phyloP scores from a whole-genome alignment of 2,113 vertebrate species.

The Jaculus jaculus region DNA sequence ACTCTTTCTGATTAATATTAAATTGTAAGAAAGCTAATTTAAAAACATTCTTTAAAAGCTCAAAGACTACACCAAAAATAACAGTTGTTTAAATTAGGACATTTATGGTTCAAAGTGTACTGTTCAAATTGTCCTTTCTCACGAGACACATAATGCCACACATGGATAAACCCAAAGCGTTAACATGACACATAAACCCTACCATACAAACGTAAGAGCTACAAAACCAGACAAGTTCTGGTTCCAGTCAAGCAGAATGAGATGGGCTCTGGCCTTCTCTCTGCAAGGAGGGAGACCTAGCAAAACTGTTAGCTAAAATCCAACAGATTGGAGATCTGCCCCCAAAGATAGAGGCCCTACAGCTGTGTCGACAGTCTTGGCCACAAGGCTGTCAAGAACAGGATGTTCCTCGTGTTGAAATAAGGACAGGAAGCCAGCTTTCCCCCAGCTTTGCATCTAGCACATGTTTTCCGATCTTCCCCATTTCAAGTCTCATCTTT shows the following conservation, averaged over 20 bases:
- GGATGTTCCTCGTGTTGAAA: background rate
- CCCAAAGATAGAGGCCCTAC: background rate
- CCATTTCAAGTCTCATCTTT: background rate
- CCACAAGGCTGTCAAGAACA: background rate
- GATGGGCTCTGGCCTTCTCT: background rate
- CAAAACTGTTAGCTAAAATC: background rate
- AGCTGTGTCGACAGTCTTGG: background rate
- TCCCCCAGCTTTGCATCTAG: background rate
- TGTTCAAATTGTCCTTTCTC: background rate
- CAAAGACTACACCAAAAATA: background rate
- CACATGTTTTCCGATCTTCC: background rate
- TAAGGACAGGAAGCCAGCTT: background rate
- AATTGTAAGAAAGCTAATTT: background rate
- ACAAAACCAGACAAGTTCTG: background rate
- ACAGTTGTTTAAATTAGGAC: background rate
- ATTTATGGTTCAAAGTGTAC: background rate
- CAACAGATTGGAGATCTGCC: background rate
- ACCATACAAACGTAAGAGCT: background rate
- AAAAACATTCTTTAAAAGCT: background rate
- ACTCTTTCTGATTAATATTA: background rate
- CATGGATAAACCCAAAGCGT: background rate
- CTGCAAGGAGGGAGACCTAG: background rate
- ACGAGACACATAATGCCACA: background rate
- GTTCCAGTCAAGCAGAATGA: background rate
- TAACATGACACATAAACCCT: background rate